phyloP scores from a whole-genome alignment of 2,113 vertebrate genomes.

The Camelus bactrianus region DNA sequence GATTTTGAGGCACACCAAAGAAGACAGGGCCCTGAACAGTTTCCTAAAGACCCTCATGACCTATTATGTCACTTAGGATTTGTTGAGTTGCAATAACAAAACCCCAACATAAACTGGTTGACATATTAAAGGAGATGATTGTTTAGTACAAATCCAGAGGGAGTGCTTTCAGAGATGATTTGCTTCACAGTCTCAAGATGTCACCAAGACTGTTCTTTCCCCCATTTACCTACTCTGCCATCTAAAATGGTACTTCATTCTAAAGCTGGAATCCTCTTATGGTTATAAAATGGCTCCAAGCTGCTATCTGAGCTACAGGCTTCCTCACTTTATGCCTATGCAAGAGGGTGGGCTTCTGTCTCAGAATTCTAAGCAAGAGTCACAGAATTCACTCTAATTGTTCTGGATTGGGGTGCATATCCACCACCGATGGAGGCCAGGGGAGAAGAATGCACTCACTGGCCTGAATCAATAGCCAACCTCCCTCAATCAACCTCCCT shows the following conservation, averaged over 20 bases:
- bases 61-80: neutral
- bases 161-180: neutral
- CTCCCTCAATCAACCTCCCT: too few species aligned
- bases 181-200: neutral
- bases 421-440: neutral
- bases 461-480: neutral
- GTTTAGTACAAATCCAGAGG: slow-evolving; percentile 37
- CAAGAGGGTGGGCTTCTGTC: neutral
- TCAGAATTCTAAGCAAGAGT: slow-evolving; percentile 24
- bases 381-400: neutral
- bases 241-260: neutral
- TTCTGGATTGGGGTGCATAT: neutral
- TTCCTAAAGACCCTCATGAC: neutral
- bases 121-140: neutral
- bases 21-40: neutral
- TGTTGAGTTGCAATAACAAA: neutral
- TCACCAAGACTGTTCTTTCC: neutral
- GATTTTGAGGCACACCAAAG: neutral
- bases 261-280: neutral
- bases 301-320: neutral
- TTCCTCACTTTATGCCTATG: neutral
- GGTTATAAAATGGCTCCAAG: neutral
- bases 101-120: neutral
- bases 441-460: neutral
- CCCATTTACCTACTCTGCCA: neutral